Evolutionary conservation across 2,888 invertebrate genomes (phyloP).

Genomic region (Ectemnius continuus): DNA sequence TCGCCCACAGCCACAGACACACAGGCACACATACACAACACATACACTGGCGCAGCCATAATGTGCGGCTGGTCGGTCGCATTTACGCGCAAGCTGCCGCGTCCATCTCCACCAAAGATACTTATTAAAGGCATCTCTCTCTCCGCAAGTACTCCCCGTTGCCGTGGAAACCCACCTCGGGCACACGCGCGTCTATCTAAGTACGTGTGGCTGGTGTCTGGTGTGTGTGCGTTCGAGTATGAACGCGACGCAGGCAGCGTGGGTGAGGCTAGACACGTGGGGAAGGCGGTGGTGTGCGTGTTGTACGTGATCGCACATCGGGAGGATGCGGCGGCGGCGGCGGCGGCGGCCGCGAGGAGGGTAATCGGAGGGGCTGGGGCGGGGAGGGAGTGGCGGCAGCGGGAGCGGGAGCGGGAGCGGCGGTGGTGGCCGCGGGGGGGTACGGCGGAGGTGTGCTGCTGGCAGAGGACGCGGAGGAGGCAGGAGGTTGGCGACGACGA

Average conservation of each 20-base stretch:
- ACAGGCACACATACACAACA: not conserved
- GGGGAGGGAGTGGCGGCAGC: conserved; percentile 20
- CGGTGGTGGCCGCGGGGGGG: conserved; percentile 14
- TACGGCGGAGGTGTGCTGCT: conserved; percentile 14
- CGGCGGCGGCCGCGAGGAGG: too few species aligned
- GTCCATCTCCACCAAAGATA: conserved; percentile 69
- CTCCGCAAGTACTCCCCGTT: conserved; percentile 69
- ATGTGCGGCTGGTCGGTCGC: conserved; percentile 6
- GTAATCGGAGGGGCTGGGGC: conserved; percentile 32
- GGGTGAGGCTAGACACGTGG: conserved; percentile 38
- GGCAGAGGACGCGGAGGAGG: conserved; percentile 15
- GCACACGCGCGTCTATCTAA: conserved; percentile 52
- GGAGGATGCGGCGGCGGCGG: not conserved
- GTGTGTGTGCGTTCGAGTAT: conserved; percentile 37
- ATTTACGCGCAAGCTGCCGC: conserved; percentile 45
- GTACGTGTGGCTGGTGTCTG: conserved; percentile 31
- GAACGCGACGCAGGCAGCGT: conserved; percentile 26
- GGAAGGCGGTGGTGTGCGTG: conserved; percentile 3
- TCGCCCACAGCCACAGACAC: not conserved
- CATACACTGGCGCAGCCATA: not conserved
- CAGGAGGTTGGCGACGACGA: conserved; percentile 12
- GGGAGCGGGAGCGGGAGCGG: not conserved
- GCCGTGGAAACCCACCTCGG: conserved; percentile 73
- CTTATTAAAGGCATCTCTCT: conserved; percentile 76
- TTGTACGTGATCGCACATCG: conserved; percentile 54